A percentile compares a stretch with the other conserved stretches of the same genome.
phyloP scores from a whole-genome alignment of 2,113 vertebrate species.

The Apodemus sylvaticus region DNA sequence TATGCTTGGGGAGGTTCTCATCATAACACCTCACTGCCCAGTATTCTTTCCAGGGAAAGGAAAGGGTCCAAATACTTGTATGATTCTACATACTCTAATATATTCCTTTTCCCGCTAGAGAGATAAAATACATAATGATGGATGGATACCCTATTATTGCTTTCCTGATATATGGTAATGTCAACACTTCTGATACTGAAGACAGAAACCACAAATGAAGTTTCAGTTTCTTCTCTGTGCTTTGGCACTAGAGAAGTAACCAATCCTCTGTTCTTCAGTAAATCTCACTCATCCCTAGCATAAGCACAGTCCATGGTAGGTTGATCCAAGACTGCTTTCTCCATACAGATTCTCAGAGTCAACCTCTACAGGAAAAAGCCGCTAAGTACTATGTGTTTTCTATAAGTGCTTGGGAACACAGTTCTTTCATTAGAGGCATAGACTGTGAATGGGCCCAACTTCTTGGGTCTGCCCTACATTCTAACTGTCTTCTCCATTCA shows the following conservation, averaged over 20 bases:
- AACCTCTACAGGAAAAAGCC: background rate
- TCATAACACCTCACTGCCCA: background rate
- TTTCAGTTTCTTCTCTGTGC: background rate
- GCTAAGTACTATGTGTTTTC: background rate
- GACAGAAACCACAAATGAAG: constrained; percentile 35
- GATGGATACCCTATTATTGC: background rate
- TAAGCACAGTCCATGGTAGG: background rate
- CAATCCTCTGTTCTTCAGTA: background rate
- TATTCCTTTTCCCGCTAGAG: background rate
- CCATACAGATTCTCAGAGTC: background rate
- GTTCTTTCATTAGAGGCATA: background rate
- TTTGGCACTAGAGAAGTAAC: background rate
- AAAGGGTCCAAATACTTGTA: background rate
- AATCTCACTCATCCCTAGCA: background rate
- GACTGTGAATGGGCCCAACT: accelerated
- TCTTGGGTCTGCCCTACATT: background rate
- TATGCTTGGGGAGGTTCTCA: background rate
- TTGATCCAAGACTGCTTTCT: background rate
- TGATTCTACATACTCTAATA: background rate
- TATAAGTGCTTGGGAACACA: background rate
- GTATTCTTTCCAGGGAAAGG: background rate
- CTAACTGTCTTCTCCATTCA: background rate
- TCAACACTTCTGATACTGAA: constrained; percentile 32
- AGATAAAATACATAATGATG: background rate
- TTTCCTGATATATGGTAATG: background rate